Base-by-base conservation (phyloP, 2,888 invertebrate species). In the Hydraecia micacea region DNA sequence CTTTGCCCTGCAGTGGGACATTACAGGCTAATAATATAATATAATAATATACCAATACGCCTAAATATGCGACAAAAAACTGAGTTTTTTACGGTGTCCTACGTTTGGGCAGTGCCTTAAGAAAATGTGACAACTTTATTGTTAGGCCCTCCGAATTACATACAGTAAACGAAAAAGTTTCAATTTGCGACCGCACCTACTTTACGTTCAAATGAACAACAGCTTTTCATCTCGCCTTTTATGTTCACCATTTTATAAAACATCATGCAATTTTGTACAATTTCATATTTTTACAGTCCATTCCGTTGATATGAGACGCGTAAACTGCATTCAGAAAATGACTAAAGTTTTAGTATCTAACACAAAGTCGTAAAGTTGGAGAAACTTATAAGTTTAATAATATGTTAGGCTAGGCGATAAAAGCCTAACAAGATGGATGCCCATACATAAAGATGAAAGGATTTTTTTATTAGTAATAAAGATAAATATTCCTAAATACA, bases 381-480 rank as follows among this genome's bases (percentile, higher is more conserved):
- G 73, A 73, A 76, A 76, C 63, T 77, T 71, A 81, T 63, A 73
- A 66, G 77, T 87, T 88, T 86, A 73, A 79, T 85, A 87, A 84
- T 73, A 87, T 75, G 60, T 67, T 63, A 66, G 60, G 55, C 46
- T 58, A 46, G 32, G 73, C 28, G 67, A 78, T 86, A 79, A 78
- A 83, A 67, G 25, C 73, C 65, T 63, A 42, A 78, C 46, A 66
- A 83, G 65, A 86, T 86, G 70, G 60, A 67, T 36, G 58, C 46
- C 60, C 58, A 52, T 49, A 58, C 46, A 77, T 86, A 74, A 84
- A 81, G 55, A 70, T 55, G 70, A 79, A 83, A 78, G 69, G 70
- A 55, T 68, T 78, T 86, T 86, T 84, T 86, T 84, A 86, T 68
- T 60, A 62, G 49, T 71, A 67, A 75, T 86, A 86, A 86, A 86